Evolutionary conservation across 2,113 vertebrate genomes (phyloP).

Genomic region (Protobothrops flavoviridis): DNA sequence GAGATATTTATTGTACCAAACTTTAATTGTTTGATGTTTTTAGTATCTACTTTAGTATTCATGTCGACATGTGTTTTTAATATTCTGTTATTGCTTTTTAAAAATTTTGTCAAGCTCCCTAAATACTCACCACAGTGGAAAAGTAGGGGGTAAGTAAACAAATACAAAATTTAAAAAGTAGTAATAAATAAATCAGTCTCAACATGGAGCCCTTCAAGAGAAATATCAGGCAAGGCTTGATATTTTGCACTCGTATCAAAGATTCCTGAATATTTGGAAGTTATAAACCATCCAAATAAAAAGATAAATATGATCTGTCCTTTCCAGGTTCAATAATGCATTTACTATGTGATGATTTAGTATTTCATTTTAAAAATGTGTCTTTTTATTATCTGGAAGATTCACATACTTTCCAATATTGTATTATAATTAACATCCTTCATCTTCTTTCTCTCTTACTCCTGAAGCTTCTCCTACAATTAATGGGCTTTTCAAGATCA

Average conservation of each 20-base stretch:
- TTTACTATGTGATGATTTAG: slow-evolving; percentile 24
- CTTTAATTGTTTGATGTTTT: not conserved
- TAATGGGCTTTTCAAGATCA: slow-evolving; percentile 63
- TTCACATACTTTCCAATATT: slow-evolving; percentile 46
- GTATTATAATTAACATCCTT: slow-evolving; percentile 49
- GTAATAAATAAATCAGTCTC: not conserved
- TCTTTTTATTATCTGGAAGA: slow-evolving; percentile 48
- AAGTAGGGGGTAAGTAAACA: not conserved
- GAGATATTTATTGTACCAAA: not conserved
- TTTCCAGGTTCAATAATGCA: not conserved
- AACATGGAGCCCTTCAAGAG: not conserved
- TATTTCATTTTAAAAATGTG: slow-evolving; percentile 9
- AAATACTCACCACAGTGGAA: not conserved
- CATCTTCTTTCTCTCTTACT: not conserved
- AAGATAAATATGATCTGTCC: not conserved
- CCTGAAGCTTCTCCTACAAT: slow-evolving; percentile 24
- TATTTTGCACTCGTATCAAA: not conserved
- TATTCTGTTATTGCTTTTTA: not conserved
- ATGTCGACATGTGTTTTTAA: not conserved
- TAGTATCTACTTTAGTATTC: not conserved
- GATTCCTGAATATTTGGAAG: not conserved
- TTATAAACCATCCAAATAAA: not conserved
- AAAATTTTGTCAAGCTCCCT: not conserved
- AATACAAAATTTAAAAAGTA: not conserved
- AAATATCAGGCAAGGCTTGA: not conserved